Percentiles rank a stretch among this genome's conserved stretches.
These are phyloP conservation scores for Xiphophorus maculatus DNA, from an alignment of 2,113 vertebrate genomes.

Conservation along the genomic window DNA sequence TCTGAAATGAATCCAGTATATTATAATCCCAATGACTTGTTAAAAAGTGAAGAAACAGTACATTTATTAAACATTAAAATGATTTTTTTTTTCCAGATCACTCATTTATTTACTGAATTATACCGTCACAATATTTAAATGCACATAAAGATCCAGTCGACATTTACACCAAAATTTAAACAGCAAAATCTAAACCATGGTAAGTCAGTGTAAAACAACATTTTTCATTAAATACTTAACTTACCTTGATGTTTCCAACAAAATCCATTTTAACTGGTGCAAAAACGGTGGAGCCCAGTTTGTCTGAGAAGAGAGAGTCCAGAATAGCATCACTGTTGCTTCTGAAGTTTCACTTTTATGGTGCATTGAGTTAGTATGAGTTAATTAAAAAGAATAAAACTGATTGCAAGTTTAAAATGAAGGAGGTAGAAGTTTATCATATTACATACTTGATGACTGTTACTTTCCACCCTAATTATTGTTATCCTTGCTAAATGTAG, in stretches of 20 bases:
- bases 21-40: not conserved
- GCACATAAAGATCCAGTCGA: not conserved
- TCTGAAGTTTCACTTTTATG: conserved; percentile 3
- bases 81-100: no score
- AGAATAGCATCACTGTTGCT: conserved; percentile 44
- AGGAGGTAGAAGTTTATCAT: not conserved
- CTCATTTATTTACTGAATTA: not conserved
- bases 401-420: not conserved
- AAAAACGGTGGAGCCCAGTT: conserved; percentile 96
- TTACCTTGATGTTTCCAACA: conserved; percentile 98
- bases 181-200: not conserved
- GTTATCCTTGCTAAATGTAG: not conserved
- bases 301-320: conserved; percentile 86
- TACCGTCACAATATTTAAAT: not conserved
- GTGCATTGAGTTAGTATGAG: not conserved
- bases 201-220: not conserved
- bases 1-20: not conserved
- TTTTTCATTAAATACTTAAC: conserved; percentile 25
- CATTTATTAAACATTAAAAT: not conserved
- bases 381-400: not conserved
- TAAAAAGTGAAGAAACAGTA: not conserved
- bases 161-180: not conserved
- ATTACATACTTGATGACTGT: not conserved
- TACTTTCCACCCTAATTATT: not conserved
- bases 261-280: conserved; percentile 99